Evolutionary conservation across 1,140 invertebrate genomes (phyloP).

Genomic region (Drosophila sproati): DNA sequence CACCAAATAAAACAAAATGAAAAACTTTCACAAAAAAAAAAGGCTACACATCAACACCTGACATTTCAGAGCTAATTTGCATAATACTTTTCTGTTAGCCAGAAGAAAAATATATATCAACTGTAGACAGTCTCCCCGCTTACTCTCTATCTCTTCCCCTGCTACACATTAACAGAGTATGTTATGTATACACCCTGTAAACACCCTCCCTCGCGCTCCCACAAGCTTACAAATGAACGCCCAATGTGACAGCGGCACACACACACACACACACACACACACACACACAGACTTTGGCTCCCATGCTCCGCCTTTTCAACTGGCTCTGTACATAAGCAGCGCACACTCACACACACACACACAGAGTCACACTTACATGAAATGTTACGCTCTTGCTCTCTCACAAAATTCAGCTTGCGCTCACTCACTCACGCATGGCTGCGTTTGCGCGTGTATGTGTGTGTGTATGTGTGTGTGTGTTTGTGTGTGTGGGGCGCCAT

Average conservation of each 20-base stretch:
- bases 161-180: slow-evolving; percentile 45
- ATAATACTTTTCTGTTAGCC: slow-evolving; percentile 47
- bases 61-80: slow-evolving; percentile 63
- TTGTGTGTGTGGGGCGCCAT: slow-evolving; percentile 66
- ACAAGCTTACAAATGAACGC: slow-evolving; percentile 38
- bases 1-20: slow-evolving; percentile 9
- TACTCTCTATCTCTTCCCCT: slow-evolving; percentile 1
- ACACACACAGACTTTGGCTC: slow-evolving; percentile 36
- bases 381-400: slow-evolving; percentile 29
- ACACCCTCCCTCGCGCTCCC: slow-evolving; percentile 1
- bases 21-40: slow-evolving; percentile 21
- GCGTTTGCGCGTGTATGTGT: slow-evolving; percentile 35
- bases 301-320: slow-evolving; percentile 76
- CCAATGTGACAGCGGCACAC: slow-evolving; percentile 40
- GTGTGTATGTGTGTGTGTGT: slow-evolving; percentile 16
- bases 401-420: slow-evolving; percentile 20
- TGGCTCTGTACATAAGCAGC: slow-evolving; percentile 30
- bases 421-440: slow-evolving; percentile 53
- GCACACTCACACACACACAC: slow-evolving; percentile 8
- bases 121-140: slow-evolving; percentile 5
- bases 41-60: slow-evolving; percentile 65
- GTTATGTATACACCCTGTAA: neutral
- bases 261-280: slow-evolving; percentile 28
- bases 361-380: neutral
- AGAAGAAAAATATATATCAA: slow-evolving; percentile 61